Conservation (phyloP, 2,888 invertebrate species). For the Eucera pruinosa region DNA sequence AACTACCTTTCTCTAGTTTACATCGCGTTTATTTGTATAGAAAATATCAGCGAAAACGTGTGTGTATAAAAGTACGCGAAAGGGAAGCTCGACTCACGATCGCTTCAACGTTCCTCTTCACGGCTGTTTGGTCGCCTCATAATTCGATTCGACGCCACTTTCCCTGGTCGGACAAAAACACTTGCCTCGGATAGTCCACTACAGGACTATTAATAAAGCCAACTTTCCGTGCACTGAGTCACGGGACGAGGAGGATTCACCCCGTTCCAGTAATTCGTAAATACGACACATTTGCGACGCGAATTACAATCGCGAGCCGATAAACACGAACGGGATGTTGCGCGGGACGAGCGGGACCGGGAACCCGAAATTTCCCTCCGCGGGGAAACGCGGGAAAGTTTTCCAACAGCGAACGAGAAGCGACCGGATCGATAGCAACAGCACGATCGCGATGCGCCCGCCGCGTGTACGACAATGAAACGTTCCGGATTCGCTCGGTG, state of each 20-base stretch:
- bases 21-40: background rate
- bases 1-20: background rate
- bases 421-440: conserved; percentile 57
- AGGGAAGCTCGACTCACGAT: conserved; percentile 32
- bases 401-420: conserved; percentile 20
- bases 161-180: conserved; percentile 38
- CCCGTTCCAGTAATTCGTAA: conserved; percentile 22
- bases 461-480: conserved; percentile 69
- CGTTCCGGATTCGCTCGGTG: conserved; percentile 71
- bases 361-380: background rate
- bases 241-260: conserved; percentile 27
- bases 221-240: conserved; percentile 36
- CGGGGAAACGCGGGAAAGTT: conserved; percentile 42
- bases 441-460: conserved; percentile 62
- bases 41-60: conserved; percentile 24
- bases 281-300: conserved; percentile 5
- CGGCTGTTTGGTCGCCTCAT: conserved; percentile 16
- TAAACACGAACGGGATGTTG: too few relatives aligned
- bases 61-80: conserved; percentile 21
- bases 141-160: conserved; percentile 28
- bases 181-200: conserved; percentile 10
- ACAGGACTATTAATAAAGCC: conserved; percentile 34
- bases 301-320: background rate
- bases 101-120: conserved; percentile 29
- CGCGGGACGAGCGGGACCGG: background rate